Percentiles rank a stretch among this genome's conserved stretches.
Conservation (phyloP, 2,888 invertebrate species). For the Euzophera pinguis region DNA sequence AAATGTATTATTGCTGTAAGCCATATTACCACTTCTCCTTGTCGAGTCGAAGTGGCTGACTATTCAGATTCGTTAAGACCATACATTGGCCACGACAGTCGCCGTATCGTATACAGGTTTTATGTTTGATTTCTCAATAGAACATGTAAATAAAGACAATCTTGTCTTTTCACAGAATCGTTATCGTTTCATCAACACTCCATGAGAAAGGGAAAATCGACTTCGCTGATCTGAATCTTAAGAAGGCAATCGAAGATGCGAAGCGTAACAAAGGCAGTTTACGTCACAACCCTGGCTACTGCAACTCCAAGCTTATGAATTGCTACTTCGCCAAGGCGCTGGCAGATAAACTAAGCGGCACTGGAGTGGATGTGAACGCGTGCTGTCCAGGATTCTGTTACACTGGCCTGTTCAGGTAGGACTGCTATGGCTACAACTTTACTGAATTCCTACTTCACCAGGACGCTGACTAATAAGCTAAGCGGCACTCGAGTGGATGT, state of each 20-base stretch:
- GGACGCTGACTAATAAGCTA: conserved; percentile 80
- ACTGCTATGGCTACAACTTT: neutral
- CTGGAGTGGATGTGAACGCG: conserved; percentile 82
- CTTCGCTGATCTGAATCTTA: conserved; percentile 83
- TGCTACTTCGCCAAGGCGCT: conserved; percentile 85
- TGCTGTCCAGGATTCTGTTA: conserved; percentile 91
- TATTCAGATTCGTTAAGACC: no score
- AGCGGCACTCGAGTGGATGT: conserved; percentile 81
- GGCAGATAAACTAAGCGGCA: conserved; percentile 74
- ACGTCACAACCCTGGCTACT: conserved; percentile 81
- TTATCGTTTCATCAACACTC: conserved; percentile 85
- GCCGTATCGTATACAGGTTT: no score
- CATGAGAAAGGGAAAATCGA: conserved; percentile 84
- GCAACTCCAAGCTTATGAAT: conserved; percentile 89
- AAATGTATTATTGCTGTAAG: no score
- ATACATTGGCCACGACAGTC: no score
- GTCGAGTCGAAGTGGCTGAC: no score
- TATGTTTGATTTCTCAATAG: no score
- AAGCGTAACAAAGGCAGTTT: conserved; percentile 48
- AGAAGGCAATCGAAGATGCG: conserved; percentile 63
- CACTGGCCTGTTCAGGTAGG: conserved; percentile 85
- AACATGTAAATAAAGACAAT: no score
- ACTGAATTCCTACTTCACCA: conserved; percentile 83
- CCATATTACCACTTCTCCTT: no score
- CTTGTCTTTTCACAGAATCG: conserved; percentile 74